Conservation (phyloP, 2,797 vertebrate species). For the Megaceryle alcyon region DNA sequence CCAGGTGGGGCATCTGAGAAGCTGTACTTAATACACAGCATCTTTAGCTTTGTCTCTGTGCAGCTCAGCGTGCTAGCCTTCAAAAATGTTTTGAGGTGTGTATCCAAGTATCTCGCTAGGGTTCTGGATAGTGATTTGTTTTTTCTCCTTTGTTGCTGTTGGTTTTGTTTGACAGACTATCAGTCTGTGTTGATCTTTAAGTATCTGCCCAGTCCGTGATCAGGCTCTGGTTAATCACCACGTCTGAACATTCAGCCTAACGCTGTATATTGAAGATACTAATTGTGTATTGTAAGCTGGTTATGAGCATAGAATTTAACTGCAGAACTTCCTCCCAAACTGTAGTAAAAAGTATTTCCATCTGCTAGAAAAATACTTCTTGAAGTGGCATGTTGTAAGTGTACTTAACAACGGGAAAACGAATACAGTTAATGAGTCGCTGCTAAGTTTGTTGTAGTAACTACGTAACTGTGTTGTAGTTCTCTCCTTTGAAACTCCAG, state of each 20-base stretch:
- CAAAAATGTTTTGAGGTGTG: not conserved
- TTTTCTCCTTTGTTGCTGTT: not conserved
- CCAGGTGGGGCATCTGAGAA: not conserved
- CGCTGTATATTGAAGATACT: not conserved
- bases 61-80: not conserved
- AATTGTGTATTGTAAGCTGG: not conserved
- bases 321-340: not conserved
- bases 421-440: not conserved
- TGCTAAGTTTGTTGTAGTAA: not conserved
- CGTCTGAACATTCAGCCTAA: not conserved
- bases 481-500: not conserved
- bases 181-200: not conserved
- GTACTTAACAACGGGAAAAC: not conserved
- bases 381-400: not conserved
- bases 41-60: not conserved
- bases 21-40: not conserved
- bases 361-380: not conserved
- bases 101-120: not conserved
- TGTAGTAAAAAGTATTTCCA: not conserved
- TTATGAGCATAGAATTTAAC: not conserved
- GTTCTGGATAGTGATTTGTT: not conserved
- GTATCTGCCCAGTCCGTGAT: not conserved
- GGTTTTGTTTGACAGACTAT: not conserved
- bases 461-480: too few species aligned
- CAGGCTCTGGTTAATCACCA: not conserved